Base-by-base conservation (phyloP, 2,888 invertebrate species). In the Teleogryllus oceanicus region DNA sequence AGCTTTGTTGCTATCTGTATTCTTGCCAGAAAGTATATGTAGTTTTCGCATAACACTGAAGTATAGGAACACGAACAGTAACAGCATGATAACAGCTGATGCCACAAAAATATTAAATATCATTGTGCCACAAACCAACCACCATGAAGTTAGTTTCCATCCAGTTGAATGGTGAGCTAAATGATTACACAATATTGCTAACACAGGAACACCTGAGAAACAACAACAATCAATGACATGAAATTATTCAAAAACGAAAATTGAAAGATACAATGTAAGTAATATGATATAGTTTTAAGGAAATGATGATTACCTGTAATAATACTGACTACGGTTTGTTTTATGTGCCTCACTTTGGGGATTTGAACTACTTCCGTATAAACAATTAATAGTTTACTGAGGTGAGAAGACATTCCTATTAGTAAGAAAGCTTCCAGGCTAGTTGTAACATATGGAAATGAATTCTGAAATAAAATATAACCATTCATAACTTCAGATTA, bases 321-420 rank as follows among this genome's bases (percentile, higher is more conserved):
- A 77, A 93, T 89, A 49, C 91, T 92, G 0, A 93, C 90, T 1
- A 93, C 91, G 1, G 92, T 92, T 75, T 91, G 90, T 76, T 91
- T 90, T 81, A 92, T 90, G 80, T 88, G 86, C 80, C 85, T 85
- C 74, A 88, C 85, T 49, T 81, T 79, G 2, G 89, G 88, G 78
- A 90, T 86, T 76, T 92, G 89, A 10, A 92, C 91, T 77, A 93
- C 87, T 85, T 93, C 93, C 0, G 93, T 92, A 83, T 93, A 93
- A 82, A 93, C 89, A 82, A 93, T 89, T 79, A 94, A 87, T 74
- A 93, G 90, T 85, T 92, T 92, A 75, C 93, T 93, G 81, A 93
- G 90, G 82, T 93, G 91, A 37, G 93, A 92, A 11, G 93, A 93
- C 86, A 92, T 90, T 0, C 91, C 92, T 18, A 92, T 88, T 85